Percentiles rank a stretch among this genome's conserved stretches.
Conservation (phyloP, 2,888 invertebrate species). For the Polyommatus iphigenia region DNA sequence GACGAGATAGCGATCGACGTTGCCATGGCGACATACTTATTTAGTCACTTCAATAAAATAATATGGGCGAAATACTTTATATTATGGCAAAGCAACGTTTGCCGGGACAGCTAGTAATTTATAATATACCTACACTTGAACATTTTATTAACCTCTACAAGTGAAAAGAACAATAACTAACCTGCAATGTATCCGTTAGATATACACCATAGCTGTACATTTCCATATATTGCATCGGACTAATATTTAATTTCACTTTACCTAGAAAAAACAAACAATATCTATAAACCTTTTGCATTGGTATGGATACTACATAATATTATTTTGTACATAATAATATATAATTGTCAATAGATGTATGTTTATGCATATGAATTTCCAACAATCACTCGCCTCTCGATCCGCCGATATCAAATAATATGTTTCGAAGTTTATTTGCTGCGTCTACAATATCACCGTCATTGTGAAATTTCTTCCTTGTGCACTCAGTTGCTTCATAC, state of each 20-base stretch:
- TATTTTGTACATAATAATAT: neutral
- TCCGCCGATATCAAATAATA: slow-evolving; percentile 54
- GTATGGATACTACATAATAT: neutral
- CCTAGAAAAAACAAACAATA: slow-evolving; percentile 61
- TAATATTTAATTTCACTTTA: slow-evolving; percentile 67
- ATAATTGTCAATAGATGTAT: no score
- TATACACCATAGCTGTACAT: slow-evolving; percentile 76
- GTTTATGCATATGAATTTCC: neutral
- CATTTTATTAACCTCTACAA: neutral
- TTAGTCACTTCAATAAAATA: no score
- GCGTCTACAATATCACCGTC: slow-evolving; percentile 51
- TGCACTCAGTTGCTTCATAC: slow-evolving; percentile 59
- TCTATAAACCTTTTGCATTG: neutral
- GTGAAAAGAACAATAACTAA: slow-evolving; percentile 40
- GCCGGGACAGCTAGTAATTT: no score
- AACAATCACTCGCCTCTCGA: slow-evolving; percentile 49
- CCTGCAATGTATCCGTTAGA: slow-evolving; percentile 70
- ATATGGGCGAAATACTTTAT: no score
- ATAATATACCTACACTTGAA: no score
- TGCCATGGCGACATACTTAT: no score
- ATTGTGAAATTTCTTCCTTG: slow-evolving; percentile 52
- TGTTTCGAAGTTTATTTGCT: slow-evolving; percentile 52
- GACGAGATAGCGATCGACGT: no score
- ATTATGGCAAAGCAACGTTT: no score
- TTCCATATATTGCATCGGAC: slow-evolving; percentile 73